phyloP scores from a whole-genome alignment of 2,888 invertebrate genomes.

The Hemaris fuciformis region DNA sequence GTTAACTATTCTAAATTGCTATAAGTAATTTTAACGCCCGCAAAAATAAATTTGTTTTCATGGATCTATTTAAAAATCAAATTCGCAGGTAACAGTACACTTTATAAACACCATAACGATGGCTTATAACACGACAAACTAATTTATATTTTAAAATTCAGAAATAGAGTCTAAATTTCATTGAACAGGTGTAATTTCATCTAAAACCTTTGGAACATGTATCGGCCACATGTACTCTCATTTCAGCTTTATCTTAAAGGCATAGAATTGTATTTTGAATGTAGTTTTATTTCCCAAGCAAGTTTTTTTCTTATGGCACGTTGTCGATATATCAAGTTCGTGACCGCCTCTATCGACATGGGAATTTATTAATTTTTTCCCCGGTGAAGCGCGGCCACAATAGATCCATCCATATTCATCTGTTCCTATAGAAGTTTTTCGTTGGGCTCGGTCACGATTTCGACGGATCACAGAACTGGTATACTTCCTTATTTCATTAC shows the following conservation, averaged over 20 bases:
- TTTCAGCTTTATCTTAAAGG: neutral
- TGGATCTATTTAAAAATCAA: neutral
- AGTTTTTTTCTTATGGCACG: conserved; percentile 24
- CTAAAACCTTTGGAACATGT: neutral
- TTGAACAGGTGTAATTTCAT: neutral
- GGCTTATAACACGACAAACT: neutral
- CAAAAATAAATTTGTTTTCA: neutral
- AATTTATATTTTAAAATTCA: neutral
- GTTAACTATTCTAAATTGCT: neutral
- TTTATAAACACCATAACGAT: neutral
- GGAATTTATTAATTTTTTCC: conserved; percentile 26
- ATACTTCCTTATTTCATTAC: neutral
- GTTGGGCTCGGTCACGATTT: neutral
- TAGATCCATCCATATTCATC: conserved; percentile 10
- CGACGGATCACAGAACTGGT: neutral
- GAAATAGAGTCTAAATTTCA: neutral
- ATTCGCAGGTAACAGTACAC: conserved; percentile 2
- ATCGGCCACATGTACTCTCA: neutral
- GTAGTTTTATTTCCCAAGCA: no score
- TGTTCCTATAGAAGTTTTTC: conserved; percentile 2
- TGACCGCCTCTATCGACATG: conserved; percentile 27
- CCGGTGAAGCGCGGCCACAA: conserved; percentile 13
- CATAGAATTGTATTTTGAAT: neutral
- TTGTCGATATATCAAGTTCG: conserved; percentile 29
- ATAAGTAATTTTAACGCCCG: neutral